A percentile compares a stretch with the other conserved stretches of the same genome.
These are phyloP conservation scores for Zhuqinia jingwanae DNA, from an alignment of 2,888 invertebrate genomes.

Conservation along the genomic window DNA sequence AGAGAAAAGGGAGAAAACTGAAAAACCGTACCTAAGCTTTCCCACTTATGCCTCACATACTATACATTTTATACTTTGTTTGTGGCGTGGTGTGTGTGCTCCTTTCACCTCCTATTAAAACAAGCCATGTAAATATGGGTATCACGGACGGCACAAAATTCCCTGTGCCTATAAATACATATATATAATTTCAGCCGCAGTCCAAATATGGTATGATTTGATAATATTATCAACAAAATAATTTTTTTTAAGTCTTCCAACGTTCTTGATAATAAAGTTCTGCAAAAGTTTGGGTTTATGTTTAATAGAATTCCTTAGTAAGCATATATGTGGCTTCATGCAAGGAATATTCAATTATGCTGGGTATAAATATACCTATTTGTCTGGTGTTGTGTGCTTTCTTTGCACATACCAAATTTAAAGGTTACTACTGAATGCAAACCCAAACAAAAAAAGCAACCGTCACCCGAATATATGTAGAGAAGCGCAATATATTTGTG, in stretches of 20 bases:
- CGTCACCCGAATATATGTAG: too few relatives aligned
- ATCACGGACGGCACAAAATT: too few relatives aligned
- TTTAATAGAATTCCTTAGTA: conserved; percentile 27
- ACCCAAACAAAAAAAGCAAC: too few relatives aligned
- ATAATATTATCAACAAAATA: background rate
- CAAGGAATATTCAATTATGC: conserved; percentile 9
- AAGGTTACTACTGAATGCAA: too few relatives aligned
- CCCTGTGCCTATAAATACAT: too few relatives aligned
- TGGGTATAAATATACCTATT: too few relatives aligned
- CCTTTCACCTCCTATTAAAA: background rate
- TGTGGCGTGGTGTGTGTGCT: background rate
- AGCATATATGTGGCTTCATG: conserved; percentile 5
- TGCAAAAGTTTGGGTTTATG: background rate
- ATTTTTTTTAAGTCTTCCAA: background rate
- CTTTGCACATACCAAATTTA: too few relatives aligned
- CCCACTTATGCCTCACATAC: background rate
- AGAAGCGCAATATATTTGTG: too few relatives aligned
- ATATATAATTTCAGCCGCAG: too few relatives aligned
- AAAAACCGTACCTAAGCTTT: conserved; percentile 46
- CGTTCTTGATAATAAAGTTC: background rate
- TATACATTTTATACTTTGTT: background rate
- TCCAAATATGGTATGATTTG: too few relatives aligned
- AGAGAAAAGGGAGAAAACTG: background rate
- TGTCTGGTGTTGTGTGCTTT: too few relatives aligned
- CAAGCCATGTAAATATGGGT: too few relatives aligned